These are phyloP conservation scores for Bolinopsis microptera DNA, from an alignment of 37 sponge, comb jelly and placozoan species.

Conservation along the genomic window DNA sequence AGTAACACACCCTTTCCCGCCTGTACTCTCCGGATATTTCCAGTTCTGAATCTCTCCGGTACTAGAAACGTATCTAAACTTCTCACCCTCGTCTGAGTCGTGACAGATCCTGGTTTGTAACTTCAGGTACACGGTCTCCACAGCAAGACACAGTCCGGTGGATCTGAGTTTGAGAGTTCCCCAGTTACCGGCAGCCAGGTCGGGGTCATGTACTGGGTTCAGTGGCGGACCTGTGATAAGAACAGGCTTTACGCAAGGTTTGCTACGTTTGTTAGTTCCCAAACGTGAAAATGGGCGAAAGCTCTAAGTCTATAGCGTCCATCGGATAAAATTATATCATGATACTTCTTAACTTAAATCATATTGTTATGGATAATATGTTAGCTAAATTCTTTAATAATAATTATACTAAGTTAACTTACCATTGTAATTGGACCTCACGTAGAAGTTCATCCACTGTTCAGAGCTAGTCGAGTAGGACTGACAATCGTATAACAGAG, in stretches of 20 bases:
- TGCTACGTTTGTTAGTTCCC: too few species aligned
- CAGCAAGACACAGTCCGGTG: background rate
- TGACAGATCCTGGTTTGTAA: background rate
- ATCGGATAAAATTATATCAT: too few species aligned
- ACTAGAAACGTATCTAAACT: background rate
- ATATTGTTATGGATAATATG: too few species aligned
- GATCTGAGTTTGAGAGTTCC: background rate
- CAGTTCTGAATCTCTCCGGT: constrained; percentile 1
- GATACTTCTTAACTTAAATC: too few species aligned
- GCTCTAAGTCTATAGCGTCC: too few species aligned
- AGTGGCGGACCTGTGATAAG: background rate
- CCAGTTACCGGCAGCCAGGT: background rate
- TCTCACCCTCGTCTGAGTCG: background rate
- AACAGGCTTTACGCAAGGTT: background rate
- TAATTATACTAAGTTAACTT: too few species aligned
- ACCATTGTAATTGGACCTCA: background rate
- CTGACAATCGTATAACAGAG: background rate
- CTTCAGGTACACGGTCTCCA: background rate
- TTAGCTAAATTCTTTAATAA: too few species aligned
- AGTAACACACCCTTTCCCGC: constrained; percentile 14
- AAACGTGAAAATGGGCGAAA: too few species aligned
- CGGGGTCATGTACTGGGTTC: background rate
- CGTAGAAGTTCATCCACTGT: background rate
- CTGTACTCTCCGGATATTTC: background rate
- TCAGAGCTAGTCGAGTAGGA: background rate